Evolutionary conservation across 2,888 invertebrate genomes (phyloP), one percentile per base, ranked within the genome.

Genomic region (Eupithecia subumbrata): DNA sequence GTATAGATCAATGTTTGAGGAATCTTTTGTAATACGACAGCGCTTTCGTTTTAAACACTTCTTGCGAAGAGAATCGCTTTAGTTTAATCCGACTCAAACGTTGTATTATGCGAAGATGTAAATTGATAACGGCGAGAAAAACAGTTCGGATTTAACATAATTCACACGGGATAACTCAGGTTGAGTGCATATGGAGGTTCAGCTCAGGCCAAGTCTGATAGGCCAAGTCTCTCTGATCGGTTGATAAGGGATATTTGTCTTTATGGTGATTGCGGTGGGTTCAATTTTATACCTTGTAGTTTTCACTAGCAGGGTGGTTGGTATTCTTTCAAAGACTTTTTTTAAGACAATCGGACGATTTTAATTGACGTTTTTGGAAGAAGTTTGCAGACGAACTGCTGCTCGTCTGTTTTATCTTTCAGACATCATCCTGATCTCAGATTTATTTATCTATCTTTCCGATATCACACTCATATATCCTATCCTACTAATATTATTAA

Each of bases 131-230:
- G 85, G 84, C 85, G 86, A 88, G 90, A 92, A 89, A 91, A 89
- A 90, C 88, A 88, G 89, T 86, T 86, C 86, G 87, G 88, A 88
- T 90, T 90, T 90, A 91, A 90, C 90, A 93, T 94, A 91, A 93
- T 89, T 94, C 92, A 93, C 91, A 88, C 90, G 87, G 88, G 90
- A 89, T 93, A 94, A 93, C 94, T 88, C 84, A 83, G 78, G 86
- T 85, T 88, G 91, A 91, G 91, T 91, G 92, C 91, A 71, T 74
- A 76, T 66, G 66, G 72, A 56, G 76, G 74, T 76, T 72, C 66
- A 56, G 40, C 34, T 60, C 66, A 34, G 34, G 11, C 67, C 25
- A 45, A n/a, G 56, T 0, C 34, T n/a, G 71, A 73, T 60, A 70
- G 18, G 40, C 63, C 48, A 71, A 25, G 37, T 70, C 67, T 60